Evolutionary conservation across 2,797 vertebrate genomes (phyloP).

Genomic region (Pseudochirops cupreus): DNA sequence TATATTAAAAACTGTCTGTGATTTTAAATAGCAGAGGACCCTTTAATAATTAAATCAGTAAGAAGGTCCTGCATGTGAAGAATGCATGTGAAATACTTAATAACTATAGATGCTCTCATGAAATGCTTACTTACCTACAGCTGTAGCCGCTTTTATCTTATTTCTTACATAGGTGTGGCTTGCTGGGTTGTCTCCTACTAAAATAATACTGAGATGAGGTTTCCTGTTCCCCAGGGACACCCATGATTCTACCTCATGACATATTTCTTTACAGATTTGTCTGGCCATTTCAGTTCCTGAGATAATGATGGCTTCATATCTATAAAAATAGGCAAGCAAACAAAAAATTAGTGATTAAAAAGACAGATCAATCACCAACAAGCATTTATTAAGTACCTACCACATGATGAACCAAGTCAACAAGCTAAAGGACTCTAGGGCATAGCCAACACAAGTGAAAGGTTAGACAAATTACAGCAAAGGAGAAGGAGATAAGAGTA

Average conservation of each 20-base stretch:
- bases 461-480: background rate
- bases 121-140: slow-evolving; percentile 88
- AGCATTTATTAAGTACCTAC: background rate
- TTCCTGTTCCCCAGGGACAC: slow-evolving; percentile 91
- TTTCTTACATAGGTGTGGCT: slow-evolving; percentile 94
- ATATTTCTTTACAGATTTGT: slow-evolving; percentile 92
- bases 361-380: background rate
- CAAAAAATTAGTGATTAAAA: slow-evolving; percentile 17
- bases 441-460: background rate
- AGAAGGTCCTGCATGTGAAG: background rate
- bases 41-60: background rate
- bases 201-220: slow-evolving; percentile 93
- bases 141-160: slow-evolving; percentile 92
- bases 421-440: background rate
- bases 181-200: slow-evolving; percentile 94
- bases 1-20: background rate
- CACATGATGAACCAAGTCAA: background rate
- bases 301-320: slow-evolving; percentile 90
- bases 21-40: background rate
- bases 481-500: background rate
- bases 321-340: slow-evolving; percentile 66
- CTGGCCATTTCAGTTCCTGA: slow-evolving; percentile 93
- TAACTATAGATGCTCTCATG: background rate
- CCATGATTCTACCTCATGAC: slow-evolving; percentile 89
- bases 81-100: background rate